phyloP scores from a whole-genome alignment of 2,888 invertebrate genomes.

The Pachycephus smyrnensis region DNA sequence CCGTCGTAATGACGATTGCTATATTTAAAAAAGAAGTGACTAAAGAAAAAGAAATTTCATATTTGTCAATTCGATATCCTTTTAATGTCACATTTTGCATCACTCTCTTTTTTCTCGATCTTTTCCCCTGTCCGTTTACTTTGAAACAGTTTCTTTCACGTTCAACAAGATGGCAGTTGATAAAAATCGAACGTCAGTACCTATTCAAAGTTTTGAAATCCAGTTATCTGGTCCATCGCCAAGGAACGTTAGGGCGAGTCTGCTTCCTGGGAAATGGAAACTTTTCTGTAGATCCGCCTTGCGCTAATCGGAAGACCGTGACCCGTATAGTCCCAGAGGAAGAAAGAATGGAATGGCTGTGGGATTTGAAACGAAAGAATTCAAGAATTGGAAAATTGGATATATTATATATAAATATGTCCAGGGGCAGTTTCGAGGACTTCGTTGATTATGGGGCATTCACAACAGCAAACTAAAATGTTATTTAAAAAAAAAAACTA shows the following conservation, averaged over 20 bases:
- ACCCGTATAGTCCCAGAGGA: background rate
- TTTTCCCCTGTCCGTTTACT: too few species aligned
- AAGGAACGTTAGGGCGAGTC: background rate
- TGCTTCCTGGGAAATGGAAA: background rate
- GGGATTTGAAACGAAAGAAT: background rate
- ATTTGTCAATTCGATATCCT: background rate
- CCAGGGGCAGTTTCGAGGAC: too few species aligned
- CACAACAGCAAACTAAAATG: too few species aligned
- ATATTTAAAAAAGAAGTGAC: too few species aligned
- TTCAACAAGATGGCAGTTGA: background rate
- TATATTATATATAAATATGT: too few species aligned
- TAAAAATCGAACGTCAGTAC: slow-evolving; percentile 6
- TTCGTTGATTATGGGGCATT: too few species aligned
- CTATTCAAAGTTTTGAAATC: background rate
- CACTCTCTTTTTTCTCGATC: background rate
- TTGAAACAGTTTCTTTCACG: background rate
- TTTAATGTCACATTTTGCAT: background rate
- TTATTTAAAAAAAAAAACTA: too few species aligned
- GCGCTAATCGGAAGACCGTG: background rate
- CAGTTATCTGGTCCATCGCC: background rate
- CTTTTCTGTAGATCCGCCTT: background rate
- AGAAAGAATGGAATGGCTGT: background rate
- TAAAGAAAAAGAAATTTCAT: too few species aligned
- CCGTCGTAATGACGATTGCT: too few species aligned
- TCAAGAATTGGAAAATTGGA: background rate